A percentile compares a stretch with the other conserved stretches of the same genome.
Conservation (phyloP, 1,140 invertebrate genomes). For the Drosophila repletoides region DNA sequence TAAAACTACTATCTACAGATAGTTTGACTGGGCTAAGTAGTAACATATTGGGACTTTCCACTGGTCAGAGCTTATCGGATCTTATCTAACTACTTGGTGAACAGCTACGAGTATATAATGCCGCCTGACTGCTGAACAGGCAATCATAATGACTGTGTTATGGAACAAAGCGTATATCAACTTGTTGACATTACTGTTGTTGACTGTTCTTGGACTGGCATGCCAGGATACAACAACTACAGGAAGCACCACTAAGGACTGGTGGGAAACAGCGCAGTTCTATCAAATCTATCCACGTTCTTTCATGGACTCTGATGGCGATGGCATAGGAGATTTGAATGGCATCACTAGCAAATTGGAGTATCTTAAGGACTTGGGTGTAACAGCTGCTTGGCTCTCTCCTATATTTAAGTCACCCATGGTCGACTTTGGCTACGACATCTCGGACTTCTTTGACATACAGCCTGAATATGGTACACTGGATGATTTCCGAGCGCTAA, state of each 20-base stretch:
- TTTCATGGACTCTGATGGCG: slow-evolving; percentile 87
- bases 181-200: slow-evolving; percentile 12
- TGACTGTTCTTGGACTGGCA: neutral
- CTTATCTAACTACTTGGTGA: slow-evolving; percentile 29
- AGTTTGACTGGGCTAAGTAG: neutral
- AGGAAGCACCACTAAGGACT: slow-evolving; percentile 8
- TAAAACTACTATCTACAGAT: neutral
- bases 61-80: neutral
- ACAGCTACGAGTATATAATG: slow-evolving; percentile 41
- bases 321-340: slow-evolving; percentile 87
- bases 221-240: slow-evolving; percentile 16
- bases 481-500: slow-evolving; percentile 87
- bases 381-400: slow-evolving; percentile 87
- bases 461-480: slow-evolving; percentile 88
- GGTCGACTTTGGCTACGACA: slow-evolving; percentile 87
- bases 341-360: slow-evolving; percentile 83
- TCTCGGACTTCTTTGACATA: slow-evolving; percentile 88
- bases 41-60: slow-evolving; percentile 11
- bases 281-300: slow-evolving; percentile 89
- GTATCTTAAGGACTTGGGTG: slow-evolving; percentile 84
- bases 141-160: slow-evolving; percentile 16
- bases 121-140: no score
- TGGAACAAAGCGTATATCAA: neutral
- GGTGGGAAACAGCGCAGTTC: slow-evolving; percentile 84
- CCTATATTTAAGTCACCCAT: slow-evolving; percentile 88